Percentiles rank a stretch among this genome's conserved stretches.
phyloP scores from a whole-genome alignment of 2,113 vertebrate species.

The Blennius ocellaris region DNA sequence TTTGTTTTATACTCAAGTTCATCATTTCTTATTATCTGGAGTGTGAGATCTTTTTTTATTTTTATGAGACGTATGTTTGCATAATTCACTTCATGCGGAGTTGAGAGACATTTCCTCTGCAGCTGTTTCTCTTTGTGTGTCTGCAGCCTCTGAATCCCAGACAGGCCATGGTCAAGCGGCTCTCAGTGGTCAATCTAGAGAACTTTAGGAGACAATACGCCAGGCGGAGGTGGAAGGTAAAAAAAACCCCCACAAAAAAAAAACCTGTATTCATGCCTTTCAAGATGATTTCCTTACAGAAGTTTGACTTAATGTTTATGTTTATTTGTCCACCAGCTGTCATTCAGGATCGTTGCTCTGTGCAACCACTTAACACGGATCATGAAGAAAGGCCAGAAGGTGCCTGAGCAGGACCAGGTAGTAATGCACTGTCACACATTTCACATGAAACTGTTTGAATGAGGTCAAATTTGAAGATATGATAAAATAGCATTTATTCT shows the following conservation, averaged over 20 bases:
- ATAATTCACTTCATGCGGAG: neutral
- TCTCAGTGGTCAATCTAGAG: conserved; percentile 93
- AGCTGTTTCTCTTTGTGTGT: conserved; percentile 45
- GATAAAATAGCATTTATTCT: neutral
- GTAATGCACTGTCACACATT: conserved; percentile 17
- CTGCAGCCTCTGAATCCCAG: conserved; percentile 88
- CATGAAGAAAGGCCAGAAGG: conserved; percentile 85
- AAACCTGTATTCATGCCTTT: too few relatives aligned
- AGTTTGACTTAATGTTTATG: too few relatives aligned
- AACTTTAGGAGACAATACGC: conserved; percentile 94
- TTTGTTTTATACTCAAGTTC: neutral
- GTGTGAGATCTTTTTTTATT: neutral
- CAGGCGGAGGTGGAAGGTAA: conserved; percentile 94
- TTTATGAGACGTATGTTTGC: neutral
- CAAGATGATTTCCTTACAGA: too few relatives aligned
- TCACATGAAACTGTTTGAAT: too few relatives aligned
- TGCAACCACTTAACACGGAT: conserved; percentile 95
- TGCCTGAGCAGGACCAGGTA: conserved; percentile 79
- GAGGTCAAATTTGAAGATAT: too few relatives aligned
- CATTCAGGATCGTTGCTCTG: conserved; percentile 90
- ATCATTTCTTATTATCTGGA: neutral
- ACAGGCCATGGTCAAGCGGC: conserved; percentile 91
- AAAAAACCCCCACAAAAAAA: neutral
- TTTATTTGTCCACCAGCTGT: conserved; percentile 82
- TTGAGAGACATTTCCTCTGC: neutral